Percentiles rank a stretch among this genome's conserved stretches.
phyloP scores from a whole-genome alignment of 2,797 vertebrate species.

The Poliocrania exsul region DNA sequence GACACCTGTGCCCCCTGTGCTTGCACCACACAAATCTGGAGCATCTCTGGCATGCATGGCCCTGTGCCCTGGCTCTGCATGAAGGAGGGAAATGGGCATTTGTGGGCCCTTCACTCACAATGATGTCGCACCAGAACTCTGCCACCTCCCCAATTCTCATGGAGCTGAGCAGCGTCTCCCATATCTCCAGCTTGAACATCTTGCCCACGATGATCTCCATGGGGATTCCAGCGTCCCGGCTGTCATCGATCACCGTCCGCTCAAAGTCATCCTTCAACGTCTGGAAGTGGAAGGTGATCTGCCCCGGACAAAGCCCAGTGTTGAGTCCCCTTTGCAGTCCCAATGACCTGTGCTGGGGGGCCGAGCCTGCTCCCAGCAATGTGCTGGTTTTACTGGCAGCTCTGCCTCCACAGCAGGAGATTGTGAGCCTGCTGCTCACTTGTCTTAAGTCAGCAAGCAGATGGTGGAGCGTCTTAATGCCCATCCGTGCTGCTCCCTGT shows the following conservation, averaged over 20 bases:
- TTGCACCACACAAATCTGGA: background rate
- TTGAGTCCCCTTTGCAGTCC: background rate
- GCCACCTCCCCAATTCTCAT: slow-evolving; percentile 90
- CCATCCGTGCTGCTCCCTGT: background rate
- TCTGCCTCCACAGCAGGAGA: background rate
- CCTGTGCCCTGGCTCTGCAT: background rate
- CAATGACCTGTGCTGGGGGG: fast-evolving
- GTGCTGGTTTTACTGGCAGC: background rate
- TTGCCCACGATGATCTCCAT: slow-evolving; percentile 91
- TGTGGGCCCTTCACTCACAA: slow-evolving; percentile 74
- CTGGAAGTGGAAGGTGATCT: slow-evolving; percentile 91
- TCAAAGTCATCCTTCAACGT: slow-evolving; percentile 88
- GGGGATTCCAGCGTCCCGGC: slow-evolving; percentile 78
- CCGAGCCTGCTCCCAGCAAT: background rate
- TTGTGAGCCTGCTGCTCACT: background rate
- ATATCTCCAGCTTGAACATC: slow-evolving; percentile 93
- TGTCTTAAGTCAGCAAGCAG: background rate
- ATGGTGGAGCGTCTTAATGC: background rate
- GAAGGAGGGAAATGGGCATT: background rate
- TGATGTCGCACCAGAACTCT: slow-evolving; percentile 89
- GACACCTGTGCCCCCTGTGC: background rate
- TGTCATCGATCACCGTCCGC: slow-evolving; percentile 87
- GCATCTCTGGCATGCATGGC: background rate
- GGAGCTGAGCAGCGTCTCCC: slow-evolving; percentile 87
- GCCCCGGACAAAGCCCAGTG: background rate